Conservation (phyloP, 1,140 invertebrate genomes). For the Lasaia peninsularis region DNA sequence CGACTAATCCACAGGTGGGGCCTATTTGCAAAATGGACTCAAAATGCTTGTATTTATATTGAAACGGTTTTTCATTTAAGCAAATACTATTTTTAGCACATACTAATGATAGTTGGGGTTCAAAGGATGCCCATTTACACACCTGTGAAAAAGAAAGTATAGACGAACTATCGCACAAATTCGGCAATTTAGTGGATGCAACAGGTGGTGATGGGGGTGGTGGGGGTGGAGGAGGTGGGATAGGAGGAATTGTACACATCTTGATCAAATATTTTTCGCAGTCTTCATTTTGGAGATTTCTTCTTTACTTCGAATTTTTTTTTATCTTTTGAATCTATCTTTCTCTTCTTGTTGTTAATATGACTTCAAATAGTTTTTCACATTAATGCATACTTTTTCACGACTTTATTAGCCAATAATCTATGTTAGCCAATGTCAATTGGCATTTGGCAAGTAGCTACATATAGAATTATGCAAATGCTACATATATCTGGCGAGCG, state of each 20-base stretch:
- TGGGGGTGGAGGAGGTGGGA: slow-evolving; percentile 40
- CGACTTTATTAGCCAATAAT: too few relatives aligned
- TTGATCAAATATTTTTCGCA: slow-evolving; percentile 14
- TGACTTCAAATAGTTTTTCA: too few relatives aligned
- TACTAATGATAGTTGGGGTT: slow-evolving; percentile 64
- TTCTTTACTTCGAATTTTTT: slow-evolving; percentile 23
- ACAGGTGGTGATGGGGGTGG: slow-evolving; percentile 41
- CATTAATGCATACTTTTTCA: too few relatives aligned
- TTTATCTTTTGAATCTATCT: background rate
- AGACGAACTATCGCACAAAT: slow-evolving; percentile 22
- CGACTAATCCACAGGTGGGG: slow-evolving; percentile 89
- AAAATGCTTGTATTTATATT: slow-evolving; percentile 54
- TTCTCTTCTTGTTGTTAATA: too few relatives aligned
- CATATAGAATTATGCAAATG: too few relatives aligned
- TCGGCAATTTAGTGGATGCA: slow-evolving; percentile 13
- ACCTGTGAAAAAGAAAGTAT: slow-evolving; percentile 27
- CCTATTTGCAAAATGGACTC: slow-evolving; percentile 72
- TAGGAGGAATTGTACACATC: slow-evolving; percentile 53
- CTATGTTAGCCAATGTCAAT: too few relatives aligned
- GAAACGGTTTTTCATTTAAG: slow-evolving; percentile 50
- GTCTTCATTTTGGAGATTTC: background rate
- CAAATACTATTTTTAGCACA: slow-evolving; percentile 71
- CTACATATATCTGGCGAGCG: too few relatives aligned
- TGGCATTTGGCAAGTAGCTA: too few relatives aligned
- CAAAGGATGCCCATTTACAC: slow-evolving; percentile 64